A percentile compares a stretch with the other conserved stretches of the same genome.
These are phyloP conservation scores for Pseudocheirus occidentalis DNA, from an alignment of 2,797 vertebrate species.

Conservation along the genomic window DNA sequence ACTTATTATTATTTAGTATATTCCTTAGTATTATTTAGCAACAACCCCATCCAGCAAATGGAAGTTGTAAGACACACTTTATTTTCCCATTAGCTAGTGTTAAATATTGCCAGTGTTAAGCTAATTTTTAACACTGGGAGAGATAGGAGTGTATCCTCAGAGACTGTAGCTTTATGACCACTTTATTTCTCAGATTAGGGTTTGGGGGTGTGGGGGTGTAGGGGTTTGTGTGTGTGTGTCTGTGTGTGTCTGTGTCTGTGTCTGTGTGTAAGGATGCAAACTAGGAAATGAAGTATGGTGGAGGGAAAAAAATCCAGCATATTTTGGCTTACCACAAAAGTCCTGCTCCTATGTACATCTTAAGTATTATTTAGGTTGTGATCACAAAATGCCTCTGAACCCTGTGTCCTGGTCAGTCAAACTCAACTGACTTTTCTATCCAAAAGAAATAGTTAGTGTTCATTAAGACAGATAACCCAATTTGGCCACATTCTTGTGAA, in stretches of 20 bases:
- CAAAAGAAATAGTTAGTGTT: constrained; percentile 1
- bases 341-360: constrained; percentile 18
- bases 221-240: neutral
- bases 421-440: constrained; percentile 26
- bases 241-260: neutral
- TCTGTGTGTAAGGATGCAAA: neutral
- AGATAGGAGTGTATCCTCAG: neutral
- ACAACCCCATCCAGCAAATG: neutral
- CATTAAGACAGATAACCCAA: constrained; percentile 18
- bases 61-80: neutral
- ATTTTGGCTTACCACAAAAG: constrained; percentile 17
- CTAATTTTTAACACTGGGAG: too few relatives aligned
- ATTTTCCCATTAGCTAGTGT: neutral
- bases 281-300: neutral
- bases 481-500: neutral
- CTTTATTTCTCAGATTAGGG: too few relatives aligned
- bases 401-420: constrained; percentile 36
- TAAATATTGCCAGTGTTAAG: neutral
- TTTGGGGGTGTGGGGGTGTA: too few relatives aligned
- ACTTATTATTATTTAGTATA: too few relatives aligned
- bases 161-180: neutral
- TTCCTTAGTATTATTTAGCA: too few relatives aligned
- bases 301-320: neutral
- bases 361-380: constrained; percentile 7
- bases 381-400: neutral